phyloP scores from a whole-genome alignment of 1,140 invertebrate genomes.

The Habropoda laboriosa region DNA sequence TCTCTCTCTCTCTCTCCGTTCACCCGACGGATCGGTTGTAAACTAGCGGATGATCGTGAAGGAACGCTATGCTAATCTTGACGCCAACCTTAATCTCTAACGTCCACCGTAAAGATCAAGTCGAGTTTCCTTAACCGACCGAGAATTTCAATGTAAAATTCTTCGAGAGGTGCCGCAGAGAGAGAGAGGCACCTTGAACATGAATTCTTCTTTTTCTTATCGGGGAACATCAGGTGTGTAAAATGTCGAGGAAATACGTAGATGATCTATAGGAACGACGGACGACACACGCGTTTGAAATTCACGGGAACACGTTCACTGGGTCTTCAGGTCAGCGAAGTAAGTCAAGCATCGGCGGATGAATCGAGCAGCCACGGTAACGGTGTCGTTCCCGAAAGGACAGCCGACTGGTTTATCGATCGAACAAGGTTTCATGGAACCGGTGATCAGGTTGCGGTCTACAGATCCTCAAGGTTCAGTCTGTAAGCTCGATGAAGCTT shows the following conservation, averaged over 20 bases:
- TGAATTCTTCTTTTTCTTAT: too few relatives aligned
- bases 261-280: not conserved
- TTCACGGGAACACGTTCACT: slow-evolving; percentile 74
- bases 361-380: slow-evolving; percentile 56
- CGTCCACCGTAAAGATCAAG: not conserved
- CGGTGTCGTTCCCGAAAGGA: slow-evolving; percentile 57
- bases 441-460: not conserved
- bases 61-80: slow-evolving; percentile 10
- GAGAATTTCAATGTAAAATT: not conserved
- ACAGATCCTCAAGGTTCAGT: not conserved
- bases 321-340: slow-evolving; percentile 80
- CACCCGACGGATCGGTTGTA: not conserved
- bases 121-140: not conserved
- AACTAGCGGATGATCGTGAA: slow-evolving; percentile 7
- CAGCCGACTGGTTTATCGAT: slow-evolving; percentile 33
- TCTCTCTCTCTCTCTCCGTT: not conserved
- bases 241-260: too few relatives aligned
- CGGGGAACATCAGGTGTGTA: too few relatives aligned
- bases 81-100: slow-evolving; percentile 5
- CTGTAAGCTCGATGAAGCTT: not conserved
- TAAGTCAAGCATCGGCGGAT: slow-evolving; percentile 74
- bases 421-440: slow-evolving; percentile 4
- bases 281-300: slow-evolving; percentile 63
- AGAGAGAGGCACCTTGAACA: too few relatives aligned
- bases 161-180: too few relatives aligned